phyloP scores from a whole-genome alignment of 2,797 vertebrate genomes.

The Coilia nasus region DNA sequence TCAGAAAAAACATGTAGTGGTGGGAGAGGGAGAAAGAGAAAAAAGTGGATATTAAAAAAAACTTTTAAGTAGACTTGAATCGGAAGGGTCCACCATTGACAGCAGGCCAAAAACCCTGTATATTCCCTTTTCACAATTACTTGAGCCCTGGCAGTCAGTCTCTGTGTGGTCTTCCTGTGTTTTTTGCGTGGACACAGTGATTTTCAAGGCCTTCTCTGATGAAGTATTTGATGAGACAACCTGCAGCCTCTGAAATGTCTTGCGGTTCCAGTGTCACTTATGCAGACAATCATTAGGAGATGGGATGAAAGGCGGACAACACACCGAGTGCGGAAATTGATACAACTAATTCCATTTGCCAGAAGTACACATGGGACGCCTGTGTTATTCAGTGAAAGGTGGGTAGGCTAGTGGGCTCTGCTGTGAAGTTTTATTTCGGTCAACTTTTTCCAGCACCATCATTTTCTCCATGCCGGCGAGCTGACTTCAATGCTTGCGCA shows the following conservation, averaged over 20 bases:
- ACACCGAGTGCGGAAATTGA: conserved; percentile 4
- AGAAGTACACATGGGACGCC: neutral
- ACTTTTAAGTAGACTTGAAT: conserved; percentile 14
- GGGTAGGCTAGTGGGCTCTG: neutral
- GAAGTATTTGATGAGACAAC: conserved; percentile 11
- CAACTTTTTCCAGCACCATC: neutral
- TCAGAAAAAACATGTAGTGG: neutral
- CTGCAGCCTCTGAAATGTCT: conserved; percentile 1
- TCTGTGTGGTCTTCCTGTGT: neutral
- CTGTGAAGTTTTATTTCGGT: neutral
- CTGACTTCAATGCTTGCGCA: conserved; percentile 23
- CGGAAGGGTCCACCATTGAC: neutral
- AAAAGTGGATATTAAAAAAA: neutral
- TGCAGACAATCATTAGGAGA: conserved; percentile 1
- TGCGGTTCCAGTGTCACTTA: neutral
- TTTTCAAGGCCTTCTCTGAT: conserved; percentile 4
- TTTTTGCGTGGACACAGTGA: neutral
- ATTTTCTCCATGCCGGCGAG: neutral
- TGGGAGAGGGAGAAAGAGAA: neutral
- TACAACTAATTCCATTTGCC: neutral
- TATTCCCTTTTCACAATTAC: neutral
- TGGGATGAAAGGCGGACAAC: neutral
- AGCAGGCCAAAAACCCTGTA: neutral
- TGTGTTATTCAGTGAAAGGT: neutral
- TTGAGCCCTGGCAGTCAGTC: conserved; percentile 13